Conservation (phyloP, 2,888 invertebrate species). For the Desoria tigrina region DNA sequence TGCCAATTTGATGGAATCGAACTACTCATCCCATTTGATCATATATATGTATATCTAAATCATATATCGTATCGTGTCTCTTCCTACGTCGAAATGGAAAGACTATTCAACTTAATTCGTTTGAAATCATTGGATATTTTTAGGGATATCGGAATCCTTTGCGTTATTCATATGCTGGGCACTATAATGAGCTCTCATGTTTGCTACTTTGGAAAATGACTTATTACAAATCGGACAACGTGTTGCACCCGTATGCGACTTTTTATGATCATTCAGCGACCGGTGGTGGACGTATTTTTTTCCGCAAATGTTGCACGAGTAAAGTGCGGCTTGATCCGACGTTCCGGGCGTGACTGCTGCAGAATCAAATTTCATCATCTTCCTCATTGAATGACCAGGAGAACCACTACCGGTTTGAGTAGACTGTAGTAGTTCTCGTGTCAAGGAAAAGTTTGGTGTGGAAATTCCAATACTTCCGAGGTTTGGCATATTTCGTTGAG, state of each 20-base stretch:
- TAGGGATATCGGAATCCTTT: background rate
- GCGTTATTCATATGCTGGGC: conserved; percentile 34
- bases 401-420: conserved; percentile 1
- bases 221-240: conserved; percentile 42
- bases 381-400: background rate
- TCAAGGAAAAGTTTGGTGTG: conserved; percentile 33
- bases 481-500: background rate
- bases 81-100: too few species aligned
- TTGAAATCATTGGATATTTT: too few species aligned
- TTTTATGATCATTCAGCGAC: conserved; percentile 43
- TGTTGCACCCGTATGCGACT: conserved; percentile 45
- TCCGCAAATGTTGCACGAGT: conserved; percentile 42
- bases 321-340: conserved; percentile 21
- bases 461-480: conserved; percentile 18
- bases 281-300: conserved; percentile 40
- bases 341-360: background rate
- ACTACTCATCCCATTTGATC: too few species aligned
- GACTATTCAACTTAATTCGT: too few species aligned
- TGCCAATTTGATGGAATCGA: too few species aligned
- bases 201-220: conserved; percentile 45
- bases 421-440: conserved; percentile 34
- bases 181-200: conserved; percentile 42
- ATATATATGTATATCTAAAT: too few species aligned
- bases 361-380: background rate
- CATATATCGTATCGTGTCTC: too few species aligned